A percentile compares a stretch with the other conserved stretches of the same genome.
These are phyloP conservation scores for Encarsia formosa DNA, from an alignment of 2,888 invertebrate species.

Conservation along the genomic window DNA sequence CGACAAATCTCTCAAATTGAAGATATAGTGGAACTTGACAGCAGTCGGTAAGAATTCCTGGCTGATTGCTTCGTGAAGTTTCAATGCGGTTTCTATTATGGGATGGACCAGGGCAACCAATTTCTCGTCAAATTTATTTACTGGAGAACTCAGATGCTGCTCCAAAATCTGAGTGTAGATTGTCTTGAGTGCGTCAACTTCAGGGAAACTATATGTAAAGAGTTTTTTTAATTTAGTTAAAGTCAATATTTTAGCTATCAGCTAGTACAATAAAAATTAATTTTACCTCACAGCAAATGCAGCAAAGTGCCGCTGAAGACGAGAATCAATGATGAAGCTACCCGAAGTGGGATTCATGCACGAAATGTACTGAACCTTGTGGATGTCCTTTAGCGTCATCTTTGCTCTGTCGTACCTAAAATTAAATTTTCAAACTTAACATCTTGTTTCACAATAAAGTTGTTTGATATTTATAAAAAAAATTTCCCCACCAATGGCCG, in stretches of 20 bases:
- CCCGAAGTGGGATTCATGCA: conserved; percentile 97
- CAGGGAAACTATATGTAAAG: conserved; percentile 66
- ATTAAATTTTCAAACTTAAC: background rate
- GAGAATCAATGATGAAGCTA: conserved; percentile 87
- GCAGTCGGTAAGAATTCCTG: conserved; percentile 85
- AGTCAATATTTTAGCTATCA: conserved; percentile 2
- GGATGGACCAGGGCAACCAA: conserved; percentile 60
- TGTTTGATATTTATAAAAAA: background rate
- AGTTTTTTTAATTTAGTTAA: background rate
- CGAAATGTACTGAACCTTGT: conserved; percentile 89
- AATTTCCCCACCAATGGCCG: conserved; percentile 70
- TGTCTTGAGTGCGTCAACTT: conserved; percentile 72
- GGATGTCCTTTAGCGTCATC: conserved; percentile 81
- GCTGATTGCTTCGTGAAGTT: conserved; percentile 71
- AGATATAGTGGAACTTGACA: conserved; percentile 90
- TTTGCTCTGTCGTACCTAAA: conserved; percentile 80
- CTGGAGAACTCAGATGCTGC: conserved; percentile 67
- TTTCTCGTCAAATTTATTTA: conserved; percentile 62
- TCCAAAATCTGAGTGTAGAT: conserved; percentile 81
- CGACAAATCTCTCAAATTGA: conserved; percentile 87
- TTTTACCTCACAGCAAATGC: conserved; percentile 76
- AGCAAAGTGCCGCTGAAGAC: conserved; percentile 83
- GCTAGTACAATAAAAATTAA: too few relatives aligned
- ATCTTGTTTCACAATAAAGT: background rate
- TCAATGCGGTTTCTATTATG: conserved; percentile 69